A percentile compares a stretch with the other conserved stretches of the same genome.
phyloP scores from a whole-genome alignment of 2,113 vertebrate species.

The Chaenogobius annularis region DNA sequence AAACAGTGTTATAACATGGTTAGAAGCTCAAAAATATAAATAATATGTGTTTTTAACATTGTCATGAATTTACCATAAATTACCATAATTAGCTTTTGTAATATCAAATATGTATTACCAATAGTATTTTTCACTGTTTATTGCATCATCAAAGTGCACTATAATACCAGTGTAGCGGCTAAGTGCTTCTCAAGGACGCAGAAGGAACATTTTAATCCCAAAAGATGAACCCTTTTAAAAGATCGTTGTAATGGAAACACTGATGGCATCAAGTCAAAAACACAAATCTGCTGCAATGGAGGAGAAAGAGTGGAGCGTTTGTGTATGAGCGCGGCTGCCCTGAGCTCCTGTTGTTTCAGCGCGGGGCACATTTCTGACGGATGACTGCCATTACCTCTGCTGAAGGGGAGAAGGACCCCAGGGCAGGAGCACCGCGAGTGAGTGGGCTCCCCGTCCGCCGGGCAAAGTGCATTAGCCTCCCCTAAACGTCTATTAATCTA shows the following conservation, averaged over 20 bases:
- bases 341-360: constrained; percentile 39
- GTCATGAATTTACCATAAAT: no score
- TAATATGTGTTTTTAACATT: no score
- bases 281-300: constrained; percentile 50
- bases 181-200: neutral
- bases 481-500: constrained; percentile 57
- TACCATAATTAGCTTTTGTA: no score
- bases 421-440: constrained; percentile 20
- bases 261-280: constrained; percentile 30
- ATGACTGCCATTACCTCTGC: constrained; percentile 47
- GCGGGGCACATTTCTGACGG: constrained; percentile 42
- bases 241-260: constrained; percentile 52
- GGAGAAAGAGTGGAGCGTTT: constrained; percentile 10
- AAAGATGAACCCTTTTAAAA: neutral
- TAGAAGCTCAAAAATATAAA: no score
- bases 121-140: no score
- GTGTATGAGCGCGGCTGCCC: constrained; percentile 1
- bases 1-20: no score
- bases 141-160: neutral
- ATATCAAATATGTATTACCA: no score
- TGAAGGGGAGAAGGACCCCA: constrained; percentile 28
- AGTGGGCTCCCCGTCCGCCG: constrained; percentile 21
- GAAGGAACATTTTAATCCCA: neutral
- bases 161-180: no score
- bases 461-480: constrained; percentile 48